Evolutionary conservation across 37 sponge, comb jelly and placozoan species (phyloP), one percentile per base, ranked within the genome.

Genomic region (Cliona cf. orientalis): DNA sequence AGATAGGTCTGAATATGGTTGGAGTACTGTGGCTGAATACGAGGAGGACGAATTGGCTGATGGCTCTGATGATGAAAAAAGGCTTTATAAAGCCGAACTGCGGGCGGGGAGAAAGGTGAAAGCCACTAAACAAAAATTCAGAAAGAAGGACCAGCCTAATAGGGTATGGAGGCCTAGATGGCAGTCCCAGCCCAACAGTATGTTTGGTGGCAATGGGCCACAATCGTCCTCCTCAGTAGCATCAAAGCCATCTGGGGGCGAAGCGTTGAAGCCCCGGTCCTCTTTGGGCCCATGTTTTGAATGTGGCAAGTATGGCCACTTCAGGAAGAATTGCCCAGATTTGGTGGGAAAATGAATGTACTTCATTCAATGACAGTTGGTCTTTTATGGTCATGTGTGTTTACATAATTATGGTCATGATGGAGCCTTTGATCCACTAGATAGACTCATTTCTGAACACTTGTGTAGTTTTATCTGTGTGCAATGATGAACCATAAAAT

Each of bases 1-100:
- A 22, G 63, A 62, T 62, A 62, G 63, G 29, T 62, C 63, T 7
- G 63, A 62, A 26, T n/a, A 49, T 49, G 55, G 55, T 11, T 49
- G 55, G 55, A 17, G 14, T 17, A 49, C 55, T 49, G 55, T 49
- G 26, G 63, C 11, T 6, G 63, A 62, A 26, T 62, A 62, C 23
- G 63, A 25, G 25, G 25, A 62, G 23, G 63, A 62, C 29, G 63
- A 62, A 62, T 22, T 62, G 6, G 63, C 63, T 9, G 26, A 22
- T 22, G 29, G 29, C 29, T 62, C 63, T n/a, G 63, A 62, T 6
- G 63, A 62, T 62, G 63, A 62, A 26, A 62, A 62, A 26, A 9
- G 63, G 29, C 63, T n/a, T 5, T n/a, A 62, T 49, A 49, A 49
- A 49, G 53, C 53, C 53, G 53, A 49, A 49, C 9, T 19, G 9